Evolutionary conservation across 2,888 invertebrate species (phyloP), one percentile per base, ranked within the genome.

Genomic region (Helicoverpa assulta): DNA sequence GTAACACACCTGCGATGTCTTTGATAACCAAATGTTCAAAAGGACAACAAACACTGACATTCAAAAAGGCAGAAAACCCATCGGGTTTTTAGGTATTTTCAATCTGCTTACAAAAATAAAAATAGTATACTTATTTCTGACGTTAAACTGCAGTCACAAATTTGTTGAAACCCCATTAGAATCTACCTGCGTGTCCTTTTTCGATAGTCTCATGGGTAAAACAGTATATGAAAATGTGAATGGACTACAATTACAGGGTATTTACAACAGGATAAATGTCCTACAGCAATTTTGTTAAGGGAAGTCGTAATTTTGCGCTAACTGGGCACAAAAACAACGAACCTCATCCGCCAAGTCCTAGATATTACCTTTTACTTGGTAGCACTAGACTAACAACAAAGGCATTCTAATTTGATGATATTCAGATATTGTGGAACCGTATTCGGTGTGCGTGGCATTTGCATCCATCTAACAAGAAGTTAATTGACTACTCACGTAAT

Each of bases 401-500:
- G 6, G n/a, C n/a, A 47, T n/a, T n/a, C 16, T n/a, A 47, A 47
- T 47, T 47, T 47, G n/a, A n/a, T 7, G n/a, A 5, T n/a, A 18
- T 18, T 66, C n/a, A 16, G 52, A 18, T 52, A 55, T 59, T 33
- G n/a, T 62, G 5, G 12, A 26, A 14, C 40, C 40, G 0, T 40
- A 40, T 40, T 62, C 37, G 18, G 21, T 53, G 12, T 19, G 29
- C 19, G n/a, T 58, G 56, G 12, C 66, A 55, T 79, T 70, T 60
- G 21, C 14, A 60, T 66, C 59, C 40, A 43, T 55, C 59, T 62
- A 62, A n/a, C 50, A 77, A 64, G 67, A 67, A 67, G 55, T 7
- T 69, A 69, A 77, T 78, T 62, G 67, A 52, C 53, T 57, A 56
- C 66, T 62, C 26, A 26, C 21, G 54, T 58, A 53, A 64, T 76